These are phyloP conservation scores for Odontamblyopus lacepedii DNA, from an alignment of 2,797 vertebrate species.

Conservation along the genomic window DNA sequence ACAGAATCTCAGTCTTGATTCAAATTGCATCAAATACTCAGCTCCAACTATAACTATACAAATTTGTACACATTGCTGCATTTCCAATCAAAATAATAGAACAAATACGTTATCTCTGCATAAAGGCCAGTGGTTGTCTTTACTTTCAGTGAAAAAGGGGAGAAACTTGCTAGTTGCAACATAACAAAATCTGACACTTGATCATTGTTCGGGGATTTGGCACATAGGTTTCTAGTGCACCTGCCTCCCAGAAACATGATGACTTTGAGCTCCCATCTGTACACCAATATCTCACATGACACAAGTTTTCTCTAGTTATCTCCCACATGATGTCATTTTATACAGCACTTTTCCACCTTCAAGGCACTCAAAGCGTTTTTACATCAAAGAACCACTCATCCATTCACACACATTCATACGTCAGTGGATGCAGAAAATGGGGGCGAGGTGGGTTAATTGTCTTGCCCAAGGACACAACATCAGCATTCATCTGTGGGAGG, in stretches of 20 bases:
- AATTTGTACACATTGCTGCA: background rate
- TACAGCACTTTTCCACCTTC: too few species aligned
- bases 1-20: too few species aligned
- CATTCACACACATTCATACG: too few species aligned
- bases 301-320: background rate
- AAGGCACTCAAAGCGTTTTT: too few species aligned
- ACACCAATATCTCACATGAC: background rate
- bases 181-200: background rate
- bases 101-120: background rate
- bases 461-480: too few species aligned
- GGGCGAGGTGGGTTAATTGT: too few species aligned
- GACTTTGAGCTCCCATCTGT: background rate
- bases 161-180: background rate
- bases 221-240: background rate
- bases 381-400: too few species aligned
- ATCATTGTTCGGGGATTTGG: background rate
- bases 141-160: background rate
- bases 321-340: too few species aligned
- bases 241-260: background rate
- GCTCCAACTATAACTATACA: too few species aligned
- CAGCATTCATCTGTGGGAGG: too few species aligned
- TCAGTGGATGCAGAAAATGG: too few species aligned
- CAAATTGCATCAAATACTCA: too few species aligned
- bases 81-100: background rate
- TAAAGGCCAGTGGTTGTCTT: background rate